These are phyloP conservation scores for Brenthis ino DNA, from an alignment of 2,888 invertebrate species.

Conservation along the genomic window DNA sequence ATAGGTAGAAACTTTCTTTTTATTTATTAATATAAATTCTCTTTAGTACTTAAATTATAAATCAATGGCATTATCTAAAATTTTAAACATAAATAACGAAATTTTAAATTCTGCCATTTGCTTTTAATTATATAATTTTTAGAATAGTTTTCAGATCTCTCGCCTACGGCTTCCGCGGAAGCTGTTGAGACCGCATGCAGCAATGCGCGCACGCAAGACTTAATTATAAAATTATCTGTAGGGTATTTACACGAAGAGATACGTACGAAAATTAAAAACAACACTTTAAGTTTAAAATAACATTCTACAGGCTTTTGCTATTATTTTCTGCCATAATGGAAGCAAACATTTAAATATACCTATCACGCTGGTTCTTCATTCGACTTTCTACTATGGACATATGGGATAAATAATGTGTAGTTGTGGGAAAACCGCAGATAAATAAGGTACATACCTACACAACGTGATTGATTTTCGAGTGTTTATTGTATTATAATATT, in stretches of 20 bases:
- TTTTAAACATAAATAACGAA: neutral
- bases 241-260: neutral
- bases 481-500: constrained; percentile 51
- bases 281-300: too few relatives aligned
- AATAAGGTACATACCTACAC: constrained; percentile 30
- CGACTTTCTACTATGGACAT: too few relatives aligned
- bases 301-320: too few relatives aligned
- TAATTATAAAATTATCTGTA: constrained; percentile 41
- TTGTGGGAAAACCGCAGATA: constrained; percentile 11
- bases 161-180: constrained; percentile 69
- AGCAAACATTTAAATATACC: too few relatives aligned
- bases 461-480: constrained; percentile 49
- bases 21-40: too few relatives aligned
- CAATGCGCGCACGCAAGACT: constrained; percentile 57
- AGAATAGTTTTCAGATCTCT: constrained; percentile 38
- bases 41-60: too few relatives aligned
- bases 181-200: constrained; percentile 59
- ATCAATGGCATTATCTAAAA: neutral
- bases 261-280: neutral
- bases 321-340: too few relatives aligned
- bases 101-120: constrained; percentile 18
- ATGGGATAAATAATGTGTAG: constrained; percentile 6
- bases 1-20: too few relatives aligned
- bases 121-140: constrained; percentile 26
- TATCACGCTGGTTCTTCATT: too few relatives aligned